Base-by-base conservation (phyloP, 1,140 invertebrate species). In the Heliconius nattereri region DNA sequence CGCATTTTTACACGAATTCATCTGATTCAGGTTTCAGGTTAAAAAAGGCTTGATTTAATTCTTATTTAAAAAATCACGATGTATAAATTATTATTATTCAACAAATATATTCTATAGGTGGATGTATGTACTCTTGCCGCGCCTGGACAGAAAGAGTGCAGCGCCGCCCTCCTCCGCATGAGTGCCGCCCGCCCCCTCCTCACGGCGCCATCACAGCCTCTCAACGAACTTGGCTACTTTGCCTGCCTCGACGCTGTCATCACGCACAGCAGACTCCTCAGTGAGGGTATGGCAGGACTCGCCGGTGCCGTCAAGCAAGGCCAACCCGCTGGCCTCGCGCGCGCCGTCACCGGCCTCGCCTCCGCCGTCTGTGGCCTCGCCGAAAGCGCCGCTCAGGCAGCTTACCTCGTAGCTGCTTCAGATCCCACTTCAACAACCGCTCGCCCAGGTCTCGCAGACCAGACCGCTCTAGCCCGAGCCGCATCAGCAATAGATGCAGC, bases 181-280 rank as follows among this genome's bases (percentile, higher is more conserved):
- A 96, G 98, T 90, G 97, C 97, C 60, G 97, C 98, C 94, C 95
- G 96, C 23, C 96, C 97, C 7, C 94, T 99, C 54, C 94, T 99
- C 37, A 97, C 98, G 80, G 97, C 98, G 92, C 98, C 98, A 2
- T 96, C 95, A 75, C 97, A 99, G 90, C 98, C 98, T 1, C 95
- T 99, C 76, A 98, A 96, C 87, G 98, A 98, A 84, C 96, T 96
- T 72, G 97, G 97, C 1, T 99, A 99, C 94, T 99, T 98, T 93
- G 98, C 99, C 85, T 99, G 98, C 86, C 96, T 99, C 29, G 98
- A 99, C 87, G 96, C 96, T 20, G 98, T 99, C 8, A 98, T 99
- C 85, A 98, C 98, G n/a, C 98, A 98, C 90, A 99, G 98, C 78
- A 98, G 98, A 93, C 96, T 95, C 54, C 93, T 98, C 29, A 96